Evolutionary conservation across 2,888 invertebrate species (phyloP).

Genomic region (Hirudinaria manillensis): DNA sequence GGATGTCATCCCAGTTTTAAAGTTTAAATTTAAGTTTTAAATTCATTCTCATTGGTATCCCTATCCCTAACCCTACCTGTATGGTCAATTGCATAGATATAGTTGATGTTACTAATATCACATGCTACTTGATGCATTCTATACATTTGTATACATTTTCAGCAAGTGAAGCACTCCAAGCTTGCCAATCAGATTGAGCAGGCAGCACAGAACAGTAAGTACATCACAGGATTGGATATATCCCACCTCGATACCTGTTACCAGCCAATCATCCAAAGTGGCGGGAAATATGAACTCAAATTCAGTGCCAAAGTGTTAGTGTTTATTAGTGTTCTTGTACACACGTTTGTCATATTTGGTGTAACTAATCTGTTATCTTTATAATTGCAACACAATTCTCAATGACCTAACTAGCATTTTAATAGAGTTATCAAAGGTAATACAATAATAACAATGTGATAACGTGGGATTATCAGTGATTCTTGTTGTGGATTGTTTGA

Average conservation of each 20-base stretch:
- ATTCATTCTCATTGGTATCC: not conserved
- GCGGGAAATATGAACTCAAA: constrained; percentile 92
- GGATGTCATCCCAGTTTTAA: too few species aligned
- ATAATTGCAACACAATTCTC: too few species aligned
- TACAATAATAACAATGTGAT: too few species aligned
- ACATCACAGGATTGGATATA: constrained; percentile 80
- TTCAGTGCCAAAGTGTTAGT: constrained; percentile 73
- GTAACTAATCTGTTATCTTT: too few species aligned
- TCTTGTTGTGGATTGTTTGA: too few species aligned
- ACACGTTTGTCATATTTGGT: too few species aligned
- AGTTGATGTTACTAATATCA: not conserved
- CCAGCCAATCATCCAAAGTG: constrained; percentile 96
- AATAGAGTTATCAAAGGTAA: too few species aligned
- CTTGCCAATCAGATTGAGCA: constrained; percentile 88
- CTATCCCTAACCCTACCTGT: too few species aligned
- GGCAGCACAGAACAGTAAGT: constrained; percentile 89
- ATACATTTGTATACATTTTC: constrained; percentile 37
- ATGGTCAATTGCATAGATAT: too few species aligned
- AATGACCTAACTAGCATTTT: too few species aligned
- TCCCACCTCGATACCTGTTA: constrained; percentile 92
- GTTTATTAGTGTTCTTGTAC: not conserved
- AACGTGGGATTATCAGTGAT: too few species aligned
- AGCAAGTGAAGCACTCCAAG: constrained; percentile 93
- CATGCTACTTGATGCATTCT: not conserved
- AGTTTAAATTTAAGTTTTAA: too few species aligned